Conservation (phyloP, 2,797 vertebrate species). For the Hoplostethus mediterraneus region DNA sequence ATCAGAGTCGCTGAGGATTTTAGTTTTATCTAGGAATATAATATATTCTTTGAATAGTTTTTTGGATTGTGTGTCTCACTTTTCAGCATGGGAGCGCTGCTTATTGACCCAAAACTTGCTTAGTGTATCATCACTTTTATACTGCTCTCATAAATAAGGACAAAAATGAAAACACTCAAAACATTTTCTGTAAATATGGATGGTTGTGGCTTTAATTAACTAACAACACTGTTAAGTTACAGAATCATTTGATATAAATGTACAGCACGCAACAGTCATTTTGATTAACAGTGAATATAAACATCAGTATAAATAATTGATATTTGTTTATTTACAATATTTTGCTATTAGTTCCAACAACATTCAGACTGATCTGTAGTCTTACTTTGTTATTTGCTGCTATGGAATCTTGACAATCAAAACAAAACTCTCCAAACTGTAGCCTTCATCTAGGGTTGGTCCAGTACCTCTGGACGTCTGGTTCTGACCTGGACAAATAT, state of each 20-base stretch:
- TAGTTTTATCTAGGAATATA: too few species aligned
- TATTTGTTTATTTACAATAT: slow-evolving; percentile 8
- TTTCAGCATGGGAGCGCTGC: too few species aligned
- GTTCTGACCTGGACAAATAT: slow-evolving; percentile 42
- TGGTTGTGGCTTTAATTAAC: background rate
- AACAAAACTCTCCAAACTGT: background rate
- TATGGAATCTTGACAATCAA: slow-evolving; percentile 1
- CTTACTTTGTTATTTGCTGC: background rate
- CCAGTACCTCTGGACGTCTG: slow-evolving; percentile 29
- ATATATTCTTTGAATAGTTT: too few species aligned
- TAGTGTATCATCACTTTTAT: too few species aligned
- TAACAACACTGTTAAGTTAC: background rate
- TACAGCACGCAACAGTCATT: background rate
- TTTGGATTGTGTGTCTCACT: too few species aligned
- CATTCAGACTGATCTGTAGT: background rate
- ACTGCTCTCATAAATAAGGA: background rate
- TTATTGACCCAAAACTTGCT: too few species aligned
- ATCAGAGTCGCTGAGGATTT: too few species aligned
- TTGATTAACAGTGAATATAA: slow-evolving; percentile 19
- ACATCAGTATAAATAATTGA: slow-evolving; percentile 35
- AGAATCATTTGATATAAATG: background rate
- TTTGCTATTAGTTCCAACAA: background rate
- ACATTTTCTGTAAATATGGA: background rate
- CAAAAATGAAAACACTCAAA: background rate
- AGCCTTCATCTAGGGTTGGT: slow-evolving; percentile 22